Evolutionary conservation across 2,113 vertebrate species (phyloP).

Genomic region (Callospermophilus lateralis): DNA sequence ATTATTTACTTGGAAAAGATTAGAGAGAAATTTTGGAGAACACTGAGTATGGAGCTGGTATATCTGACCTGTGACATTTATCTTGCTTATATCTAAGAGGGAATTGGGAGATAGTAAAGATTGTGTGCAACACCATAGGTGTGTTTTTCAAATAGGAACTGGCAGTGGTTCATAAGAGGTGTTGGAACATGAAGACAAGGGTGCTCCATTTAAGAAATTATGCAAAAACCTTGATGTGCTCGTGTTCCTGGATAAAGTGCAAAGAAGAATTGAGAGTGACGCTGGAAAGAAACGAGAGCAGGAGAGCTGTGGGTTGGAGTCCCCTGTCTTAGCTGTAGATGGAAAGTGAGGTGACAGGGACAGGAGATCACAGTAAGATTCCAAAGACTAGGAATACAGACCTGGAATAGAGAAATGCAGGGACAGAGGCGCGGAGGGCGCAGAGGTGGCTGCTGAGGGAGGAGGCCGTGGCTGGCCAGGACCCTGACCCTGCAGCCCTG

Average conservation of each 20-base stretch:
- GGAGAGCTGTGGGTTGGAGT: background rate
- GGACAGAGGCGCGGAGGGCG: no score
- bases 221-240: background rate
- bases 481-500: no score
- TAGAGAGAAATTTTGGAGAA: background rate
- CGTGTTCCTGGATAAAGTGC: background rate
- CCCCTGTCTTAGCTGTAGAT: background rate
- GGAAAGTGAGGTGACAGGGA: background rate
- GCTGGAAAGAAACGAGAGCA: background rate
- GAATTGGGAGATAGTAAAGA: background rate
- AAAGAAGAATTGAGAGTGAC: background rate
- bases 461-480: no score
- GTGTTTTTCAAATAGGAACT: background rate
- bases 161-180: background rate
- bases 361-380: background rate
- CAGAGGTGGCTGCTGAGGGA: no score
- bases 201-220: background rate
- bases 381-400: background rate
- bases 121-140: background rate
- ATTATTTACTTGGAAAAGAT: background rate
- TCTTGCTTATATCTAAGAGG: background rate
- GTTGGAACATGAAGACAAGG: background rate
- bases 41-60: background rate
- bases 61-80: background rate
- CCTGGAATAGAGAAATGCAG: background rate